phyloP scores from a whole-genome alignment of 1,140 invertebrate species.

The Dendrolimus kikuchii region DNA sequence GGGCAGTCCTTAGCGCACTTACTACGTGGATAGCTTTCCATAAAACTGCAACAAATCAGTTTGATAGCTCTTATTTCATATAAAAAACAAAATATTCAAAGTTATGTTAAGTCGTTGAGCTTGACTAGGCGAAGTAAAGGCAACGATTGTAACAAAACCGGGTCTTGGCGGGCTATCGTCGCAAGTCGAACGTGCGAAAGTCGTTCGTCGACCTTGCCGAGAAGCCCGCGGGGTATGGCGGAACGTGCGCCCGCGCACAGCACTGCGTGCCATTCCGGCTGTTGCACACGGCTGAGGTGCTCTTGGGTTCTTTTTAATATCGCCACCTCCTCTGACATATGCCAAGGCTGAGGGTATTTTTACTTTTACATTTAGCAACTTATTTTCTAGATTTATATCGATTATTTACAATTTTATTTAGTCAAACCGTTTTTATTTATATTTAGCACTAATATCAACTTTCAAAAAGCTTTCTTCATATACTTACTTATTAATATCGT shows the following conservation, averaged over 20 bases:
- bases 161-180: constrained; percentile 19
- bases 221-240: constrained; percentile 15
- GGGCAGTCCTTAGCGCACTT: background rate
- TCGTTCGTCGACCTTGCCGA: constrained; percentile 66
- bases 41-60: background rate
- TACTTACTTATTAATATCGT: too few species aligned
- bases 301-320: background rate
- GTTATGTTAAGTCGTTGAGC: constrained; percentile 8
- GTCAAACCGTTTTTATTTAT: too few species aligned
- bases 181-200: constrained; percentile 55
- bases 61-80: too few species aligned
- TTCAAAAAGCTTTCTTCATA: too few species aligned
- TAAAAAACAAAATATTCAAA: background rate
- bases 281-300: constrained; percentile 17
- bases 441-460: too few species aligned
- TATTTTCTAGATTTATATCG: too few species aligned
- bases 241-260: constrained; percentile 27
- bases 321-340: background rate
- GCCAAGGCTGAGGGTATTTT: too few species aligned
- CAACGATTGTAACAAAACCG: constrained; percentile 23
- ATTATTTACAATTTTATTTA: too few species aligned
- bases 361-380: too few species aligned
- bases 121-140: constrained; percentile 11
- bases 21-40: background rate
- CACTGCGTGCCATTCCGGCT: constrained; percentile 55